These are phyloP conservation scores for Poecile montanus DNA, from an alignment of 2,797 vertebrate genomes.

Conservation along the genomic window DNA sequence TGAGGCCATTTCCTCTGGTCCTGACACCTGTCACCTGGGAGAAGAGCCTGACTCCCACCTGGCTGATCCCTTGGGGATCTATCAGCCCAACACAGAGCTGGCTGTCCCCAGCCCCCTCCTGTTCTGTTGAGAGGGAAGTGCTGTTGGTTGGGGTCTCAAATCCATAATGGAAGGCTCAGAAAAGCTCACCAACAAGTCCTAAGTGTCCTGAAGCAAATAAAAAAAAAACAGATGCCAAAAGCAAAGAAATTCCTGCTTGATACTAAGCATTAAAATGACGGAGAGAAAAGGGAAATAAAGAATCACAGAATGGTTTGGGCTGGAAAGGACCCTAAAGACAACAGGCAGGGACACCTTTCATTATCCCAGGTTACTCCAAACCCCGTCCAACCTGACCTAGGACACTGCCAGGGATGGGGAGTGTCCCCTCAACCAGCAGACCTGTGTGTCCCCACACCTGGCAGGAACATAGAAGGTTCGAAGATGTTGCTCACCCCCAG, in stretches of 20 bases:
- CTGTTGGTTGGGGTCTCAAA: neutral
- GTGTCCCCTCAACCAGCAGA: neutral
- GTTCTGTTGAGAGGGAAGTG: neutral
- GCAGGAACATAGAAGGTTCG: neutral
- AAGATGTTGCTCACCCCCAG: neutral
- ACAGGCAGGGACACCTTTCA: neutral
- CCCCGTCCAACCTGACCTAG: accelerated
- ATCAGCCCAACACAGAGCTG: neutral
- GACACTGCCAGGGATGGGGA: neutral
- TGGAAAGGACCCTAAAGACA: neutral
- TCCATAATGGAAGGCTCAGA: neutral
- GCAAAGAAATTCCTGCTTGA: neutral
- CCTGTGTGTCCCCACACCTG: accelerated
- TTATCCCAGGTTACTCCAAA: neutral
- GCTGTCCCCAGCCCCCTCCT: neutral
- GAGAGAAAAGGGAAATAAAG: neutral
- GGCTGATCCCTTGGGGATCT: neutral
- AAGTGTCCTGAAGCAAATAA: neutral
- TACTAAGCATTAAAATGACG: neutral
- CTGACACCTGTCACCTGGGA: neutral
- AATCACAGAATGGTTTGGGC: neutral
- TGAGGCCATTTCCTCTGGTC: neutral
- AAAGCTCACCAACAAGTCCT: neutral
- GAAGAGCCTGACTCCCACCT: too few species aligned
- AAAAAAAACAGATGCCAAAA: neutral